Conservation (phyloP, 2,888 invertebrate genomes). For the Odontocerum albicorne region DNA sequence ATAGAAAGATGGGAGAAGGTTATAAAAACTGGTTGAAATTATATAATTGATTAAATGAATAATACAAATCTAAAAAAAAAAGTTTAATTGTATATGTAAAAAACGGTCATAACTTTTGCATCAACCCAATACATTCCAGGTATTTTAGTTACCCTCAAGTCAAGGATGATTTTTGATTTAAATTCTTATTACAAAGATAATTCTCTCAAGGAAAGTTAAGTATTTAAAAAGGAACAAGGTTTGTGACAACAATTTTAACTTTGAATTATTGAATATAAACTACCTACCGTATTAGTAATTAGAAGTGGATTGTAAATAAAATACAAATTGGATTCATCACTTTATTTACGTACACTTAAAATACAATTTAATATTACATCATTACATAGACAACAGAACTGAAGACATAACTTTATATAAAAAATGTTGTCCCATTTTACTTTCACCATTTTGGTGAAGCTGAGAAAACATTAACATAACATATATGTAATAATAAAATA, state of each 20-base stretch:
- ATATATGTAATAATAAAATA: neutral
- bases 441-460: neutral
- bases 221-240: neutral
- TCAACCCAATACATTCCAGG: too few relatives aligned
- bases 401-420: slow-evolving; percentile 7
- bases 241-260: neutral
- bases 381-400: slow-evolving; percentile 35
- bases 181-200: too few relatives aligned
- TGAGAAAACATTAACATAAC: neutral
- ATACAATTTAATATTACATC: slow-evolving; percentile 34
- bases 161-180: too few relatives aligned
- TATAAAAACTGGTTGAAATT: too few relatives aligned
- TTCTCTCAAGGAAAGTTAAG: neutral
- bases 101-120: too few relatives aligned
- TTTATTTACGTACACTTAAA: slow-evolving; percentile 38
- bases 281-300: neutral
- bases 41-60: too few relatives aligned
- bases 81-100: too few relatives aligned
- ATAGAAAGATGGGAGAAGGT: too few relatives aligned
- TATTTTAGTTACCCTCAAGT: too few relatives aligned
- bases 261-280: neutral
- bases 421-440: neutral
- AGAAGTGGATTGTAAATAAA: slow-evolving; percentile 3
- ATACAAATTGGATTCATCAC: slow-evolving; percentile 31
- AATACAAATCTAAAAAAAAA: too few relatives aligned